These are phyloP conservation scores for Sceloporus undulatus DNA, from an alignment of 2,113 vertebrate genomes.

Conservation along the genomic window DNA sequence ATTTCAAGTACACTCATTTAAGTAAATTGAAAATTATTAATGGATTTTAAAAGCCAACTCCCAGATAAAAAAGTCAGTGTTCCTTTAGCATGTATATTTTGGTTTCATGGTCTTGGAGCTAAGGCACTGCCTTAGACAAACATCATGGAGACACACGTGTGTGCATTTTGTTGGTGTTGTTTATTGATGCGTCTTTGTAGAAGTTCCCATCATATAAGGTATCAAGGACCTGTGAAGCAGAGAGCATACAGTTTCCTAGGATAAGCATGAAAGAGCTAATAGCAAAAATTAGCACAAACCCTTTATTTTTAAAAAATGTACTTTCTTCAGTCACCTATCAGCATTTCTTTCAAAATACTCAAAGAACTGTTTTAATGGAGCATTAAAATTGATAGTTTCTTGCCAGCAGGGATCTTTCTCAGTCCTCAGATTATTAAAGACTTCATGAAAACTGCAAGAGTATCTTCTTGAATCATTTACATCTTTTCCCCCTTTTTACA, in stretches of 20 bases:
- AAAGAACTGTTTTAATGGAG: constrained; percentile 77
- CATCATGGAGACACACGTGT: neutral
- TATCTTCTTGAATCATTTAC: constrained; percentile 84
- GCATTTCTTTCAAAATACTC: constrained; percentile 73
- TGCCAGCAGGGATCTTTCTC: constrained; percentile 77
- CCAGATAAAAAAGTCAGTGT: neutral
- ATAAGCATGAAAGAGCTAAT: constrained; percentile 52
- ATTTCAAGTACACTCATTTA: neutral
- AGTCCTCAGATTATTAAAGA: constrained; percentile 79
- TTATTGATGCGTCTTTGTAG: neutral
- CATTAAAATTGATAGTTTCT: constrained; percentile 81
- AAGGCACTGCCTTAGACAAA: neutral
- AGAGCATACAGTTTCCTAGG: constrained; percentile 23
- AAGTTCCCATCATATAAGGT: constrained; percentile 25
- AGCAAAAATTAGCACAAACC: constrained; percentile 63
- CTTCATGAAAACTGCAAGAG: constrained; percentile 78
- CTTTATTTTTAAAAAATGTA: constrained; percentile 47
- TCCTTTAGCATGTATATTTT: neutral
- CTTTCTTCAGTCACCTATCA: constrained; percentile 66
- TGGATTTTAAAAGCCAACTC: neutral
- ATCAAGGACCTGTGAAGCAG: constrained; percentile 28
- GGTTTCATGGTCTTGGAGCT: neutral
- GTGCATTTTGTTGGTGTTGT: neutral
- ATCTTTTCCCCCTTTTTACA: constrained; percentile 74
- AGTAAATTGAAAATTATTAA: neutral